Conservation (phyloP, 2,113 vertebrate species). For the Tragelaphus buxtoni region DNA sequence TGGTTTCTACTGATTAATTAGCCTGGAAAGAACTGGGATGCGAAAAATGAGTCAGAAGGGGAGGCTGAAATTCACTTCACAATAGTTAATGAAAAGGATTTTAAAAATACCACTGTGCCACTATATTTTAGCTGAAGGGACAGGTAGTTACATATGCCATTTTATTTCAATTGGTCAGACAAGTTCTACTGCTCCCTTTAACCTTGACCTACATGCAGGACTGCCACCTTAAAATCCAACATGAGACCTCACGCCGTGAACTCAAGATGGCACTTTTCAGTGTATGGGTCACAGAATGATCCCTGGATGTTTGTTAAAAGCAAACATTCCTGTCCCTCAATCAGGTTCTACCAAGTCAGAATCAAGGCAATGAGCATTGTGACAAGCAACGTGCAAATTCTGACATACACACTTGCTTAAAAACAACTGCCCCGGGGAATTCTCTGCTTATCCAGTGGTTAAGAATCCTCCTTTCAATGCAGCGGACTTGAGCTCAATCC, state of each 20-base stretch:
- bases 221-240: neutral
- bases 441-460: neutral
- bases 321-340: neutral
- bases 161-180: neutral
- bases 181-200: neutral
- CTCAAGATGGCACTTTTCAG: neutral
- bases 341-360: neutral
- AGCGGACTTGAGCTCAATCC: neutral
- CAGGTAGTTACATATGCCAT: neutral
- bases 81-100: neutral
- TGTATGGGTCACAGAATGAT: neutral
- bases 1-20: neutral
- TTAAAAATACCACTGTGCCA: neutral
- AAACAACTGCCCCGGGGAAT: neutral
- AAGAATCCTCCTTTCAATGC: neutral
- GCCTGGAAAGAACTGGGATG: neutral
- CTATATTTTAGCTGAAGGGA: neutral
- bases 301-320: neutral
- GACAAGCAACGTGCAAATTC: neutral
- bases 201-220: neutral
- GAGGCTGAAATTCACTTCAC: neutral
- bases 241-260: fast-evolving
- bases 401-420: neutral
- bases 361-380: neutral
- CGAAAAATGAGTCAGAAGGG: neutral